Conservation (phyloP, 2,113 vertebrate genomes). For the Neodontobutis hainanensis region DNA sequence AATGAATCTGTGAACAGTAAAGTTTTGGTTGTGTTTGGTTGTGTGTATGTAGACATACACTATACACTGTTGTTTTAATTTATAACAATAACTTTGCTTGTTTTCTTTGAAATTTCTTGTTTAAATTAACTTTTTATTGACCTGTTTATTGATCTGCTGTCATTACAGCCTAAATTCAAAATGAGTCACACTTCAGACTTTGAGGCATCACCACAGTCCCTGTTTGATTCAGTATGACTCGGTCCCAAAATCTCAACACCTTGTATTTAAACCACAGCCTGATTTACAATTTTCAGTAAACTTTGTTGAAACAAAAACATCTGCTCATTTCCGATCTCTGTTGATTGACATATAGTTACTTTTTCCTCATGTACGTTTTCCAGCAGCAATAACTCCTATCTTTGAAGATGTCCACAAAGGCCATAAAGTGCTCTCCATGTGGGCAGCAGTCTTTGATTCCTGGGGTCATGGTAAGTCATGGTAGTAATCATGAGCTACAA, state of each 20-base stretch:
- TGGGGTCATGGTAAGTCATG: slow-evolving; percentile 36
- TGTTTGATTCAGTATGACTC: slow-evolving; percentile 30
- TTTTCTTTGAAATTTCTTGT: too few relatives aligned
- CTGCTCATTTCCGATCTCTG: neutral
- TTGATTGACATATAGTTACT: slow-evolving; percentile 1
- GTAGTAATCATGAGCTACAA: slow-evolving; percentile 56
- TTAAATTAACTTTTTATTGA: too few relatives aligned
- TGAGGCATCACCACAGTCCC: slow-evolving; percentile 40
- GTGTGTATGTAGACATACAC: too few relatives aligned
- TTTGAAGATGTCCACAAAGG: slow-evolving; percentile 45
- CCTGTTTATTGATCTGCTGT: neutral
- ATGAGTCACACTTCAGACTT: slow-evolving; percentile 44
- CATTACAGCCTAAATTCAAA: slow-evolving; percentile 8
- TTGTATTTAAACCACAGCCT: slow-evolving; percentile 33
- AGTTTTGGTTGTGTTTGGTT: too few relatives aligned
- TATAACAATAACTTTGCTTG: too few relatives aligned
- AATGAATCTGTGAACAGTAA: too few relatives aligned
- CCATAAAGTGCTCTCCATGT: slow-evolving; percentile 57
- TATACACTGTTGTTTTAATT: too few relatives aligned
- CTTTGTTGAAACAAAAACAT: slow-evolving; percentile 22
- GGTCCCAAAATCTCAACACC: slow-evolving; percentile 29
- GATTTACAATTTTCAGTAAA: slow-evolving; percentile 12
- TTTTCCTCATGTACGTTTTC: slow-evolving; percentile 11
- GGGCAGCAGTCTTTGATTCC: slow-evolving; percentile 69
- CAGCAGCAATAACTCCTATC: slow-evolving; percentile 37